These are phyloP conservation scores for Danaus melanippus DNA, from an alignment of 1,140 invertebrate species.

Conservation along the genomic window DNA sequence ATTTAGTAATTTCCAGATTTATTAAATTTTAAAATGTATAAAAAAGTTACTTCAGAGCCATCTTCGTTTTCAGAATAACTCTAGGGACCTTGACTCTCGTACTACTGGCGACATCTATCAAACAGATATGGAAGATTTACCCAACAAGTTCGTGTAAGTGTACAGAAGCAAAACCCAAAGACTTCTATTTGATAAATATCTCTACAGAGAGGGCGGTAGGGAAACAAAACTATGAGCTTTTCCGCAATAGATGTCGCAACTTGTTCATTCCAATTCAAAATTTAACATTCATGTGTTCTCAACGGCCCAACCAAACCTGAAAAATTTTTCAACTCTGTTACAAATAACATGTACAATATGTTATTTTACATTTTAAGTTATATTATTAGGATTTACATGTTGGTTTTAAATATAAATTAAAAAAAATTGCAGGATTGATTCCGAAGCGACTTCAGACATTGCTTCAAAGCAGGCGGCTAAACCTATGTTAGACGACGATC, in stretches of 20 bases:
- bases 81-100: constrained; percentile 24
- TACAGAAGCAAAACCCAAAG: too few species aligned
- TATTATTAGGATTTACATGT: neutral
- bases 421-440: constrained; percentile 32
- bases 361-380: too few species aligned
- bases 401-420: neutral
- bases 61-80: constrained; percentile 46
- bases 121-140: constrained; percentile 22
- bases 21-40: neutral
- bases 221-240: neutral
- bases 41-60: constrained; percentile 20
- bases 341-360: too few species aligned
- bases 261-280: too few species aligned
- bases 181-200: too few species aligned
- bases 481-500: constrained; percentile 55
- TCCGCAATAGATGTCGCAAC: neutral
- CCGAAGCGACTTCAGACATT: constrained; percentile 30
- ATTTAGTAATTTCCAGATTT: too few species aligned
- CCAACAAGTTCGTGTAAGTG: constrained; percentile 36
- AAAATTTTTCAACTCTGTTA: too few species aligned
- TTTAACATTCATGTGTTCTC: too few species aligned
- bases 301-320: too few species aligned
- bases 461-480: constrained; percentile 40
- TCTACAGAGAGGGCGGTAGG: too few species aligned
- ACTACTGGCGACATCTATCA: constrained; percentile 47